A percentile compares a stretch with the other conserved stretches of the same genome.
phyloP scores from a whole-genome alignment of 2,888 invertebrate genomes.

The Tipula lateralis region DNA sequence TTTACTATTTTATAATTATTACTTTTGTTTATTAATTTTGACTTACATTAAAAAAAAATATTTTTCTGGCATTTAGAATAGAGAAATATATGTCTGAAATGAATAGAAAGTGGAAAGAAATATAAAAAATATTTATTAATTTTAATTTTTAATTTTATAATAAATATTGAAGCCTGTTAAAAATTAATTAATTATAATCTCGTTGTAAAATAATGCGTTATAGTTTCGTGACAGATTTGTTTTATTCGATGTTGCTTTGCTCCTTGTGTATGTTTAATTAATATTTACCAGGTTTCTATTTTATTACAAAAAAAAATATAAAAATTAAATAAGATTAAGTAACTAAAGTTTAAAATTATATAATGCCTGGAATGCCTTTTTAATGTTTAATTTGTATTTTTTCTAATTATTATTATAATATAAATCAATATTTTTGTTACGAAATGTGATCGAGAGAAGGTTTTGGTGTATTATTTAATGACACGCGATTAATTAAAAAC shows the following conservation, averaged over 20 bases:
- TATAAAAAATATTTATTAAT: conserved; percentile 26
- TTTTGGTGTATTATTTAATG: conserved; percentile 39
- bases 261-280: neutral
- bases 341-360: neutral
- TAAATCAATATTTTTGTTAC: conserved; percentile 47
- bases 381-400: conserved; percentile 27
- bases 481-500: neutral
- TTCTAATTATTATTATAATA: conserved; percentile 35
- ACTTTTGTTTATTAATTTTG: conserved; percentile 31
- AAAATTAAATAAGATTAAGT: neutral
- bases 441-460: conserved; percentile 44
- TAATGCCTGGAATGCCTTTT: conserved; percentile 19
- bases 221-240: conserved; percentile 39
- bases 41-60: conserved; percentile 32
- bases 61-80: conserved; percentile 19
- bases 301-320: neutral
- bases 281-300: neutral
- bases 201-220: conserved; percentile 40
- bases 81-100: neutral
- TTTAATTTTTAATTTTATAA: neutral
- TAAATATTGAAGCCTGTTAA: conserved; percentile 51
- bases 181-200: conserved; percentile 48
- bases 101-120: conserved; percentile 19
- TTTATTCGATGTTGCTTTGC: neutral
- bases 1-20: neutral